These are phyloP conservation scores for Theristicus caerulescens DNA, from an alignment of 2,113 vertebrate species.

Conservation along the genomic window DNA sequence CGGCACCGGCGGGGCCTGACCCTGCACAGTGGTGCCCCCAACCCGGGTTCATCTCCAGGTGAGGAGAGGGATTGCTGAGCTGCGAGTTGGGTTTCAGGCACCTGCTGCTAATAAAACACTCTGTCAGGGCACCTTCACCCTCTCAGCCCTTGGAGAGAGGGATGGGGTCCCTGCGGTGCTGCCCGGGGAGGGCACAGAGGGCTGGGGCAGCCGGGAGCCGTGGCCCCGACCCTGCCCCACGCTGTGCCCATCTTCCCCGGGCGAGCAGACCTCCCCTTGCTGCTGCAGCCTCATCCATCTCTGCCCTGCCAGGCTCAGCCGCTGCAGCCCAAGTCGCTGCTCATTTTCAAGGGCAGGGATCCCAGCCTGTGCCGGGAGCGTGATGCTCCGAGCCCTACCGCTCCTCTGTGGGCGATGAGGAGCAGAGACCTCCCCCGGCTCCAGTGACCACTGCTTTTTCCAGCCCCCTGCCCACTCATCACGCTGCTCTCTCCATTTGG, in stretches of 20 bases:
- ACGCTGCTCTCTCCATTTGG: not conserved
- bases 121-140: conserved; percentile 38
- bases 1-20: conserved; percentile 8
- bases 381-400: rapidly evolving
- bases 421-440: not conserved
- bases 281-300: not conserved
- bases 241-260: rapidly evolving
- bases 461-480: not conserved
- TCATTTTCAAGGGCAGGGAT: not conserved
- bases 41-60: conserved; percentile 75
- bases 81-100: conserved; percentile 64
- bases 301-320: not conserved
- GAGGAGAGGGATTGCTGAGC: conserved; percentile 57
- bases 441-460: not conserved
- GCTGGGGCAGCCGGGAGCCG: rapidly evolving
- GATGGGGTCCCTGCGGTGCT: not conserved
- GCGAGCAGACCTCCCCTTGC: not conserved
- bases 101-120: conserved; percentile 79
- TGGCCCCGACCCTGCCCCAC: not conserved
- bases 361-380: not conserved
- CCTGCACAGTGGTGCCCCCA: conserved; percentile 19
- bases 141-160: conserved; percentile 10
- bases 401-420: not conserved
- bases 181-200: not conserved
- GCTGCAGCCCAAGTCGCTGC: not conserved